Evolutionary conservation across 2,888 invertebrate genomes (phyloP), one percentile per base, ranked within the genome.

Genomic region (Drosophila mercatorum): DNA sequence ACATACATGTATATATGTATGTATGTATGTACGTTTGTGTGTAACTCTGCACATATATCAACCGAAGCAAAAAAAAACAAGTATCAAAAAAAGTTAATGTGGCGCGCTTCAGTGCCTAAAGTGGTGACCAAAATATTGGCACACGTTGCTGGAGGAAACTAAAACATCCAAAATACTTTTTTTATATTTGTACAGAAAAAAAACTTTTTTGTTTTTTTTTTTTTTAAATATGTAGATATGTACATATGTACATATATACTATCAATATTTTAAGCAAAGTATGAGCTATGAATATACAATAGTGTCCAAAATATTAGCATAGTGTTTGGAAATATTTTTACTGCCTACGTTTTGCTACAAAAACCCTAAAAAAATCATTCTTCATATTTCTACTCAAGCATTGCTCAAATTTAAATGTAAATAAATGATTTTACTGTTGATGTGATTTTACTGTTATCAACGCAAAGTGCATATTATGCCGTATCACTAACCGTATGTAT

Each of bases 31-130:
- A 17, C 17, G 17, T 17, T 17, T 17, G 17, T 17, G 17, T 17
- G 17, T 17, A 17, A 17, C 17, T 17, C 17, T 17, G 17, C 3
- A 28, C 28, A 28, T 11, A 58, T 65, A 61, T 72, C 52, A 51
- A 38, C 44, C 59, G 40, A 62, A 80, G 44, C 81, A 70, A 75
- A 67, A 40, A 17, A 17, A 28, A 58, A 76, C 61, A 47, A 60
- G 14, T 6, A 40, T 10, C 47, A 40, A 59, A 58, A 63, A 34
- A 60, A 41, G 46, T 17, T 70, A 71, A 80, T 69, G 38, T 47
- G 53, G 61, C 61, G 71, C 68, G 57, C 73, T 47, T 47, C 46
- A 64, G 46, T 34, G 17, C 26, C 36, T 7, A 40, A 44, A 56
- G 65, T 52, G 43, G 22, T 40, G 52, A 43, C 34, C 3, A 43